Percentiles rank a stretch among this genome's conserved stretches.
Evolutionary conservation across 2,888 invertebrate genomes (phyloP).

Genomic region (Pardosa pseudoannulata): DNA sequence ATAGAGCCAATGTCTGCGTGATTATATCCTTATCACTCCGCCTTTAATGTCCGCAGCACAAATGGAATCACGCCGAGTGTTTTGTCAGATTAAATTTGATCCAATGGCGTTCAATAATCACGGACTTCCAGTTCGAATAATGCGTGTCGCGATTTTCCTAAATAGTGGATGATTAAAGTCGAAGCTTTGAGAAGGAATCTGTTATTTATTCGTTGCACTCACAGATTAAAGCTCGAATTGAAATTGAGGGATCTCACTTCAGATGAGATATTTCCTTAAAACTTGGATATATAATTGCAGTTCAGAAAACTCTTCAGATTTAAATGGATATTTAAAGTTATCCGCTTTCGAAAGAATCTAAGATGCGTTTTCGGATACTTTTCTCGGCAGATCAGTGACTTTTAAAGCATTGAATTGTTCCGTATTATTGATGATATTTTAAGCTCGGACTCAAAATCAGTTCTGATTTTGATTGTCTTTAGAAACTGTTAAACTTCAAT

Average conservation of each 20-base stretch:
- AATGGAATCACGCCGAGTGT: conserved; percentile 23
- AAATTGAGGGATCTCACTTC: background rate
- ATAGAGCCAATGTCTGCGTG: conserved; percentile 30
- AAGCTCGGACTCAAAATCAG: background rate
- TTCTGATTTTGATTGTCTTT: too few relatives aligned
- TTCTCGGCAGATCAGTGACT: background rate
- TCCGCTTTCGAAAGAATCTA: background rate
- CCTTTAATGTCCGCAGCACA: conserved; percentile 43
- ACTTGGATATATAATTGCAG: background rate
- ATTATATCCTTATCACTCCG: conserved; percentile 60
- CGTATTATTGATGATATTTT: background rate
- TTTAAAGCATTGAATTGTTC: background rate
- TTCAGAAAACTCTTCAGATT: background rate
- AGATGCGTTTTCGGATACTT: background rate
- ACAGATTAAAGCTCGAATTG: conserved; percentile 4
- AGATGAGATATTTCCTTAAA: background rate
- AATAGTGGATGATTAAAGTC: conserved; percentile 13
- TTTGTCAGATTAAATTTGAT: conserved; percentile 15
- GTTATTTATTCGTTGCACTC: background rate
- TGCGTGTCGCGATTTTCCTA: conserved; percentile 1
- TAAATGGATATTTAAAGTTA: background rate
- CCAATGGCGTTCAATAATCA: conserved; percentile 19
- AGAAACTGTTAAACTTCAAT: too few relatives aligned
- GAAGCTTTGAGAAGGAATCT: background rate
- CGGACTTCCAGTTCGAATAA: conserved; percentile 5